phyloP scores from a whole-genome alignment of 2,888 invertebrate genomes.

The Allolobophora icterica region DNA sequence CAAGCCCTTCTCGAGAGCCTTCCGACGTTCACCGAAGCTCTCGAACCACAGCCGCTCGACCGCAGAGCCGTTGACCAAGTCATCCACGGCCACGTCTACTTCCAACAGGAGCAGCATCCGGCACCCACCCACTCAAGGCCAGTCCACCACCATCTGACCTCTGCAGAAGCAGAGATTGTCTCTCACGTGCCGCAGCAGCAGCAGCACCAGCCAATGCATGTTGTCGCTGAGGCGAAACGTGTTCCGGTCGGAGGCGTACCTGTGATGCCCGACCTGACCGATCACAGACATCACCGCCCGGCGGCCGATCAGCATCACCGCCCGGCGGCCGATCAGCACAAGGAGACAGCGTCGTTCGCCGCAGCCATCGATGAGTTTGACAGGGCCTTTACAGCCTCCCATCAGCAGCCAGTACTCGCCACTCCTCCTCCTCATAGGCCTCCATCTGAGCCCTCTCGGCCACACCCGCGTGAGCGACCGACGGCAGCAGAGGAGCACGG shows the following conservation, averaged over 20 bases:
- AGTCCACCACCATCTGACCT: not conserved
- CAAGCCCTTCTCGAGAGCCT: constrained; percentile 46
- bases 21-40: constrained; percentile 46
- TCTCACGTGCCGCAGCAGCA: constrained; percentile 23
- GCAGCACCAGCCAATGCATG: not conserved
- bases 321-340: not conserved
- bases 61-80: constrained; percentile 38
- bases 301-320: not conserved
- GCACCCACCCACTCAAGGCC: constrained; percentile 31
- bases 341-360: not conserved
- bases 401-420: not conserved
- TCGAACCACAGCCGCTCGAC: constrained; percentile 36
- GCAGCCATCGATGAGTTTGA: constrained; percentile 24
- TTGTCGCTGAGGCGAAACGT: not conserved
- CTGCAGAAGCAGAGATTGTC: not conserved
- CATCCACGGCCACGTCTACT: constrained; percentile 41
- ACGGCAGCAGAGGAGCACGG: not conserved
- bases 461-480: not conserved
- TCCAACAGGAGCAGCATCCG: constrained; percentile 35
- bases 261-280: not conserved
- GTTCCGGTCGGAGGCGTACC: not conserved
- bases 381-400: not conserved
- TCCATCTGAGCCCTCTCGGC: not conserved
- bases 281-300: not conserved
- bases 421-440: not conserved